A percentile compares a stretch with the other conserved stretches of the same genome.
These are phyloP conservation scores for Sycobia sp. DNA, from an alignment of 1,140 invertebrate species.

Conservation along the genomic window DNA sequence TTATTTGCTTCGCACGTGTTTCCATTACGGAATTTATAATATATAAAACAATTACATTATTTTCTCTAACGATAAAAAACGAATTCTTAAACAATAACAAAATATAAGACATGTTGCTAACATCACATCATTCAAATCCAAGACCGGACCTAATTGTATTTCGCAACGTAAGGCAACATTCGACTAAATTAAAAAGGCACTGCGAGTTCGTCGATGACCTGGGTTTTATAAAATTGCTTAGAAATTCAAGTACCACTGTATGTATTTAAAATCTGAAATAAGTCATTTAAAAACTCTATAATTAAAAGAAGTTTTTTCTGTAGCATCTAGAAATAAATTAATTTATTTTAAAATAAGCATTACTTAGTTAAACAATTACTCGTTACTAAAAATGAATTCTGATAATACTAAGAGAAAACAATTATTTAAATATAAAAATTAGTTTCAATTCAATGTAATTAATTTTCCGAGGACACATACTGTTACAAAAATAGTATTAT, in stretches of 20 bases:
- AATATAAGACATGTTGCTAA: constrained; percentile 53
- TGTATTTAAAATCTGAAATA: no score
- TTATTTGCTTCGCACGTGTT: neutral
- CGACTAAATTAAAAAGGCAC: constrained; percentile 29
- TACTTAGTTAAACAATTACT: no score
- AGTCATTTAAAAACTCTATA: no score
- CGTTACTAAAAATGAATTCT: no score
- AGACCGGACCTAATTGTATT: constrained; percentile 30
- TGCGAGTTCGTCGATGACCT: constrained; percentile 22
- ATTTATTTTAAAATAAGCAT: no score
- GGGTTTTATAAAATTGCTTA: neutral
- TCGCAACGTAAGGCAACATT: constrained; percentile 25
- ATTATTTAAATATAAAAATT: no score
- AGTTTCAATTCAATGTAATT: no score
- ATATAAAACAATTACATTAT: constrained; percentile 48
- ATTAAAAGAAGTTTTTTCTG: no score
- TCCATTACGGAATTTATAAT: constrained; percentile 33
- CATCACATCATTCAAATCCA: constrained; percentile 50
- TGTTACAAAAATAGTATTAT: no score
- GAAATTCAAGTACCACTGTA: neutral
- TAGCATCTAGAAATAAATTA: no score
- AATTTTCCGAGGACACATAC: no score
- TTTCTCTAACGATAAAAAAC: constrained; percentile 52
- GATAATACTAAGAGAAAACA: no score
- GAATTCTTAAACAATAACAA: constrained; percentile 57